These are phyloP conservation scores for Sericinus montela DNA, from an alignment of 2,888 invertebrate genomes.

Conservation along the genomic window DNA sequence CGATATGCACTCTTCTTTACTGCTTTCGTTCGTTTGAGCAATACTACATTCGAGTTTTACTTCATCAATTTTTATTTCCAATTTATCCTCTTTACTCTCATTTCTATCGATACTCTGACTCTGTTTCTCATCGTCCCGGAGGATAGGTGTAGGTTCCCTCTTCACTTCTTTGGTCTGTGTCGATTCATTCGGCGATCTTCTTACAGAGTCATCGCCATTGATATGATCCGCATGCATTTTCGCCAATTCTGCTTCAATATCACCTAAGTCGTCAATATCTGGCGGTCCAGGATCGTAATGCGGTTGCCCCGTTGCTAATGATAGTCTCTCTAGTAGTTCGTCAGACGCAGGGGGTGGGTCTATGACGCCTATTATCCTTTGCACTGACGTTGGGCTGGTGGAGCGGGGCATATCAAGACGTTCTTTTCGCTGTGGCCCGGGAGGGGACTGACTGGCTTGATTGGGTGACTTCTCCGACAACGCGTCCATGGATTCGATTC, in stretches of 20 bases:
- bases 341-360: constrained; percentile 51
- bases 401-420: constrained; percentile 65
- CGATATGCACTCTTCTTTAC: constrained; percentile 24
- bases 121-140: constrained; percentile 36
- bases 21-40: constrained; percentile 27
- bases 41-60: constrained; percentile 27
- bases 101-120: constrained; percentile 23
- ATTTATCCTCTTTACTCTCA: constrained; percentile 24
- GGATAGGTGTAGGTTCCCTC: constrained; percentile 53
- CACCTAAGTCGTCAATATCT: constrained; percentile 78
- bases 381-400: constrained; percentile 63
- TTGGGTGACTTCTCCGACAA: constrained; percentile 95
- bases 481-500: constrained; percentile 96
- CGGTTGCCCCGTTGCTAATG: constrained; percentile 44
- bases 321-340: constrained; percentile 49
- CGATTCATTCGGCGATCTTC: constrained; percentile 32
- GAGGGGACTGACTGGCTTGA: constrained; percentile 88
- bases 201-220: constrained; percentile 55
- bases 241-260: constrained; percentile 85
- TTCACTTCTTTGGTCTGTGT: constrained; percentile 37
- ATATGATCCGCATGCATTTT: constrained; percentile 80
- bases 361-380: constrained; percentile 67
- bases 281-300: constrained; percentile 57
- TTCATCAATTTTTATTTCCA: constrained; percentile 24
- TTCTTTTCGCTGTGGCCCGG: constrained; percentile 66